Evolutionary conservation across 1,140 invertebrate genomes (phyloP).

Genomic region (Drosophila pachea): DNA sequence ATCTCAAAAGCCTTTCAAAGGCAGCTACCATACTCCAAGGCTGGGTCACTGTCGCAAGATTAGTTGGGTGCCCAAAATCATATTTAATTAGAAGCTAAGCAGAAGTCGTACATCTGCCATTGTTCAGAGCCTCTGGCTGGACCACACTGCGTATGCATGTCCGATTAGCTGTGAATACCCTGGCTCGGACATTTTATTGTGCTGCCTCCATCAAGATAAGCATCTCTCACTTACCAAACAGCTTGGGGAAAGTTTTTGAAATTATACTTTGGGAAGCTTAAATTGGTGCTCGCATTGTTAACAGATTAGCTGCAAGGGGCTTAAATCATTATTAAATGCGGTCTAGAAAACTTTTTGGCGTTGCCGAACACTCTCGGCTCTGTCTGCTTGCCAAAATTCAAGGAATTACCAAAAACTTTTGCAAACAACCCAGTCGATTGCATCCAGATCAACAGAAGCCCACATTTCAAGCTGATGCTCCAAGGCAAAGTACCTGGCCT

Average conservation of each 20-base stretch:
- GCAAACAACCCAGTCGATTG: conserved; percentile 1
- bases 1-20: too few species aligned
- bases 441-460: background rate
- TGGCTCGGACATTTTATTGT: background rate
- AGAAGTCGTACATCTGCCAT: background rate
- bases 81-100: background rate
- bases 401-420: background rate
- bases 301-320: conserved; percentile 36
- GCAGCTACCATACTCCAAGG: too few species aligned
- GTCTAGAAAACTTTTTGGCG: conserved; percentile 20
- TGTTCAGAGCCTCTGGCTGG: background rate
- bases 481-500: background rate
- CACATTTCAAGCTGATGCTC: background rate
- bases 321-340: conserved; percentile 36
- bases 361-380: background rate
- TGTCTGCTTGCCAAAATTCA: background rate
- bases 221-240: background rate
- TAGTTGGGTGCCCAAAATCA: too few species aligned
- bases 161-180: conserved; percentile 1
- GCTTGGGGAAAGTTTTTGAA: conserved; percentile 9
- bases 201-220: background rate
- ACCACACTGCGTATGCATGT: conserved; percentile 27
- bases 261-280: conserved; percentile 10
- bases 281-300: conserved; percentile 28
- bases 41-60: too few species aligned